Conservation (phyloP, 2,888 invertebrate species). For the Bibio marci region DNA sequence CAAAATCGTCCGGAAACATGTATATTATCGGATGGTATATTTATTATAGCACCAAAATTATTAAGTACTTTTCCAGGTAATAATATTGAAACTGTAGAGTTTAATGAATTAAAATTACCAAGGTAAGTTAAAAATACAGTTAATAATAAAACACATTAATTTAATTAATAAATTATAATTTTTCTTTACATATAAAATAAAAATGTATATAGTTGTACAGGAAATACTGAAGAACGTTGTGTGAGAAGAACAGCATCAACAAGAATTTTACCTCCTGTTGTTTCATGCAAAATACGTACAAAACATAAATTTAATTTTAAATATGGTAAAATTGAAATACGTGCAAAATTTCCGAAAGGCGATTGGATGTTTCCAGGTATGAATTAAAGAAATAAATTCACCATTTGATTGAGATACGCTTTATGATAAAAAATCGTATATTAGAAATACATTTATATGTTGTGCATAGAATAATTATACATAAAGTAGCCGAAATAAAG, state of each 20-base stretch:
- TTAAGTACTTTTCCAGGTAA: conserved; percentile 16
- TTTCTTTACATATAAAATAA: no score
- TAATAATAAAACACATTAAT: no score
- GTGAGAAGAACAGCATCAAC: conserved; percentile 15
- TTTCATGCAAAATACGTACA: conserved; percentile 43
- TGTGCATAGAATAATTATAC: no score
- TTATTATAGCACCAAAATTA: conserved; percentile 26
- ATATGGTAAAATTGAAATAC: conserved; percentile 49
- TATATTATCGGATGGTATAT: conserved; percentile 18
- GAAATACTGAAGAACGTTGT: conserved; percentile 28
- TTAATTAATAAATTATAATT: conserved; percentile 18
- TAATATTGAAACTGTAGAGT: conserved; percentile 14
- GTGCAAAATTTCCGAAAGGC: conserved; percentile 54
- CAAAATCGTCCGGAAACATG: conserved; percentile 22
- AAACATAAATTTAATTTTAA: conserved; percentile 45
- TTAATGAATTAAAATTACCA: conserved; percentile 23
- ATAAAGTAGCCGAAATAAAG: no score
- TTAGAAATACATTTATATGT: no score
- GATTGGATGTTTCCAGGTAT: conserved; percentile 66
- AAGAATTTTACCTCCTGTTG: conserved; percentile 48
- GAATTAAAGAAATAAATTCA: no score
- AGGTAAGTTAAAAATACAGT: no score
- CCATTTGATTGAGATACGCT: neutral
- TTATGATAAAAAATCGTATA: no score
- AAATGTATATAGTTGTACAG: conserved; percentile 37